These are phyloP conservation scores for Dryomyza anilis DNA, from an alignment of 2,888 invertebrate species.

Conservation along the genomic window DNA sequence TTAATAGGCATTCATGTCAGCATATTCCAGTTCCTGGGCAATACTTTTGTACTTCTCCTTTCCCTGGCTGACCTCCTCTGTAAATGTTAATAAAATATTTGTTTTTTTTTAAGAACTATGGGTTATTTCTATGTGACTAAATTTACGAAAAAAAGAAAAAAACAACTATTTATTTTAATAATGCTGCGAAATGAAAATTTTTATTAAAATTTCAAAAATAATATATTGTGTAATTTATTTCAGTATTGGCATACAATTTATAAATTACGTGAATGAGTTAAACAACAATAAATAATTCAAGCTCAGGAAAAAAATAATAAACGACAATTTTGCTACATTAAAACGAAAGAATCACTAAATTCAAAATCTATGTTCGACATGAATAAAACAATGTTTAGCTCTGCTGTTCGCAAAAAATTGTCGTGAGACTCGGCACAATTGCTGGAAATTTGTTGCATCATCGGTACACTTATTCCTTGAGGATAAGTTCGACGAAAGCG, in stretches of 20 bases:
- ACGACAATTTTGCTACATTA: constrained; percentile 8
- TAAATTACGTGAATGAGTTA: constrained; percentile 44
- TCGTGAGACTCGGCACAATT: constrained; percentile 26
- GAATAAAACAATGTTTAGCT: background rate
- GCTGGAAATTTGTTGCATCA: constrained; percentile 24
- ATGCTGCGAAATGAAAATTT: constrained; percentile 33
- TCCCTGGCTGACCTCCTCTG: constrained; percentile 87
- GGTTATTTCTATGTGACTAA: background rate
- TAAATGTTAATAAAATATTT: constrained; percentile 48
- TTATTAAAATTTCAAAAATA: constrained; percentile 36
- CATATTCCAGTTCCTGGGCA: constrained; percentile 97
- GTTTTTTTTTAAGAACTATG: background rate
- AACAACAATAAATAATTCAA: constrained; percentile 43
- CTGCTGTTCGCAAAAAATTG: background rate
- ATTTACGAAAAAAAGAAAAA: constrained; percentile 14
- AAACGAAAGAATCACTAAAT: too few relatives aligned
- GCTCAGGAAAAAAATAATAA: background rate
- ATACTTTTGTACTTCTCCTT: constrained; percentile 98
- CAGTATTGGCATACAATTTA: constrained; percentile 34
- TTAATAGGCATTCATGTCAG: constrained; percentile 79
- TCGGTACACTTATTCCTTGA: constrained; percentile 66
- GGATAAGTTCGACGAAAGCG: constrained; percentile 94
- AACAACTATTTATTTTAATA: constrained; percentile 23
- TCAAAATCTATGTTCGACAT: background rate
- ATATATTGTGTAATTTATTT: constrained; percentile 39